A percentile compares a stretch with the other conserved stretches of the same genome.
Evolutionary conservation across 2,797 vertebrate species (phyloP).

Genomic region (Diplodus sargus): DNA sequence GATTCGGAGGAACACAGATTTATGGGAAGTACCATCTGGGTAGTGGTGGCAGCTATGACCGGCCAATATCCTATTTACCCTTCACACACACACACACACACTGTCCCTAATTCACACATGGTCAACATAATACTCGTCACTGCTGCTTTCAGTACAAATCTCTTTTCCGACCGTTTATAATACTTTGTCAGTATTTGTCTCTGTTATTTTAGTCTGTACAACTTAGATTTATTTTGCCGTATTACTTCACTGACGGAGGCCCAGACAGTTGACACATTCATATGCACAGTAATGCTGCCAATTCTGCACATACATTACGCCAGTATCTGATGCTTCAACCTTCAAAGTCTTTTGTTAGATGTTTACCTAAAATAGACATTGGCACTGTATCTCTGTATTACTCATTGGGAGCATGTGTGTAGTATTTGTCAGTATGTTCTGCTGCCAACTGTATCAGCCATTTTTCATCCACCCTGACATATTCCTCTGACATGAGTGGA

Average conservation of each 20-base stretch:
- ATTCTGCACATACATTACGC: neutral
- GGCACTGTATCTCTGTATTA: neutral
- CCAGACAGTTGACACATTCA: neutral
- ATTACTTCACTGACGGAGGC: neutral
- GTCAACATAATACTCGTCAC: neutral
- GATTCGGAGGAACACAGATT: constrained; percentile 29
- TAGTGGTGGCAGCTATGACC: constrained; percentile 49
- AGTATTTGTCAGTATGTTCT: constrained; percentile 6
- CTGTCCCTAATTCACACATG: neutral
- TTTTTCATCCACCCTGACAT: constrained; percentile 13
- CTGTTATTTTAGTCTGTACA: neutral
- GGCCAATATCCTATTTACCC: constrained; percentile 27
- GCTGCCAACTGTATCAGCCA: constrained; percentile 5
- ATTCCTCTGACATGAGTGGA: constrained; percentile 19
- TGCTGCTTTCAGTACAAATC: neutral
- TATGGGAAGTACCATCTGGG: constrained; percentile 64
- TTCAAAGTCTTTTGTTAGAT: neutral
- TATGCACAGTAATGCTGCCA: neutral
- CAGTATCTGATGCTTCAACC: neutral
- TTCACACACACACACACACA: neutral
- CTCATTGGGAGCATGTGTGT: constrained; percentile 4
- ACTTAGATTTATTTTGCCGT: neutral
- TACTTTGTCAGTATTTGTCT: neutral
- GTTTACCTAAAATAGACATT: constrained; percentile 21
- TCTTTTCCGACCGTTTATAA: neutral